Evolutionary conservation across 1,140 invertebrate genomes (phyloP), one percentile per base, ranked within the genome.

Genomic region (Hyles euphorbiae): DNA sequence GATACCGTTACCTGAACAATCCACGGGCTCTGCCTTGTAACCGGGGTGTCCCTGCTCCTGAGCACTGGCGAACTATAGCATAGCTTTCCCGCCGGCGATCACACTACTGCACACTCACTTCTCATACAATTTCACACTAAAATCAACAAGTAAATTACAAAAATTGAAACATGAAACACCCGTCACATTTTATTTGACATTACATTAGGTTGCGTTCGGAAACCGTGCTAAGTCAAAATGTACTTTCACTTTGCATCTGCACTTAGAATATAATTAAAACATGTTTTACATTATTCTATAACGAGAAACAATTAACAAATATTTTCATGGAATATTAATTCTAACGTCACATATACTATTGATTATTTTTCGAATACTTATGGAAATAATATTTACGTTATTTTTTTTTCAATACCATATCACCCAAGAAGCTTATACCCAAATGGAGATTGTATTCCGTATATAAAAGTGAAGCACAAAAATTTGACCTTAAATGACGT

Each of bases 61-160:
- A 68, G 53, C 70, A 76, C 68, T 72, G 66, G 57, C 65, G 46
- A 62, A 70, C 67, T 78, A 73, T 73, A 75, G 59, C 83, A 86
- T 86, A 70, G 47, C 73, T 78, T 56, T 74, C 64, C 57, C 49
- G 48, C 6, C 11, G 43, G 60, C 53, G 56, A 36, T 70, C 67
- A 61, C 65, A 65, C 57, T 57, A 72, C 55, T 67, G 53, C 76
- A 74, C 68, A 77, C 71, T 70, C 71, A 78, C 61, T 76, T 76
- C 65, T 73, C 68, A 71, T 67, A 52, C 63, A 71, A 76, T 79
- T 76, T 75, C 64, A 61, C 73, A 72, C 70, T 75, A 77, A 81
- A 85, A 79, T 84, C 82, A 87, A 87, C 81, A 85, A 87, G 82
- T 87, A 80, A 80, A 74, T 70, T 80, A 76, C 59, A 77, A 75